Percentiles rank a stretch among this genome's conserved stretches.
Evolutionary conservation across 2,113 vertebrate species (phyloP).

Genomic region (Corythornis cristatus): DNA sequence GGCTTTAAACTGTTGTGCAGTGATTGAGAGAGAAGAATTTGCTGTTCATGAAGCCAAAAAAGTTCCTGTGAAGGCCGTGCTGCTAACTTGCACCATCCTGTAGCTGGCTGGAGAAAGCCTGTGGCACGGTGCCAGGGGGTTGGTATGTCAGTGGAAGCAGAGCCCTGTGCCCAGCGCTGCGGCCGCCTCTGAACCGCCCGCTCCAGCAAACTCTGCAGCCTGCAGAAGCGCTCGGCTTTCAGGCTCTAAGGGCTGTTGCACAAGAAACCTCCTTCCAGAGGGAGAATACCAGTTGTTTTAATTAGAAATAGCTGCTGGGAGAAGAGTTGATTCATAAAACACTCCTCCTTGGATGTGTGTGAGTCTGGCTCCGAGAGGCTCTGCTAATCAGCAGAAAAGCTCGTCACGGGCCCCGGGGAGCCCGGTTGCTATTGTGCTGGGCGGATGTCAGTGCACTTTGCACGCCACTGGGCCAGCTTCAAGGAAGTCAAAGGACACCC

Average conservation of each 20-base stretch:
- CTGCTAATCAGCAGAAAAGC: background rate
- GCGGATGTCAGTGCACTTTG: background rate
- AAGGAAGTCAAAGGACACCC: background rate
- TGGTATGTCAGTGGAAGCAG: background rate
- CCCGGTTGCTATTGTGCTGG: background rate
- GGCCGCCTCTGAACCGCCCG: background rate
- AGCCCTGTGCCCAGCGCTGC: background rate
- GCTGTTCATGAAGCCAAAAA: background rate
- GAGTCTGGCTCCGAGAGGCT: background rate
- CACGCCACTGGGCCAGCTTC: background rate
- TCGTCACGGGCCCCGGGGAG: background rate
- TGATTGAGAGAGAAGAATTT: background rate
- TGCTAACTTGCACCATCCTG: background rate
- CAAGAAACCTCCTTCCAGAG: background rate
- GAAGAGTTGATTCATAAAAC: background rate
- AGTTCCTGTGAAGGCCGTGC: background rate
- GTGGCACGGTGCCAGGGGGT: background rate
- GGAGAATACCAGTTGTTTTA: background rate
- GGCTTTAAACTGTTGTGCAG: background rate
- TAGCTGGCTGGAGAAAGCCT: background rate
- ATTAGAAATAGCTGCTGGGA: slow-evolving; percentile 23
- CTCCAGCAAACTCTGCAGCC: background rate
- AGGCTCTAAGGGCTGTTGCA: background rate
- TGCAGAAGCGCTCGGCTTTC: background rate
- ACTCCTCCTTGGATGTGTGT: background rate